Evolutionary conservation across 2,888 invertebrate species (phyloP).

Genomic region (Sphaeridia pumilis): DNA sequence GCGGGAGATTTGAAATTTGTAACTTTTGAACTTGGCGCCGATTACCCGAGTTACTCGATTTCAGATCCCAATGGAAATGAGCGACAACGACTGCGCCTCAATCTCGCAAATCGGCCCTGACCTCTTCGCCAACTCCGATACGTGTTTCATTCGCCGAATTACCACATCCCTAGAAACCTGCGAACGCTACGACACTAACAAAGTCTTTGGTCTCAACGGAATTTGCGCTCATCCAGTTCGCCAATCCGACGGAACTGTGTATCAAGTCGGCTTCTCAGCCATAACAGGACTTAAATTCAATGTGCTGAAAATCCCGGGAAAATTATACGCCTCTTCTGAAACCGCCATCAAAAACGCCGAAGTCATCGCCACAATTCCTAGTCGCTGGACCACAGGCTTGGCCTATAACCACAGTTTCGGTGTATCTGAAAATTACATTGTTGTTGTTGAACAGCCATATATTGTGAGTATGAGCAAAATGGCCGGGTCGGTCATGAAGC

Average conservation of each 20-base stretch:
- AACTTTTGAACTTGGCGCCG: too few species aligned
- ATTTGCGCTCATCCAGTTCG: conserved; percentile 42
- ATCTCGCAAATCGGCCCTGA: conserved; percentile 41
- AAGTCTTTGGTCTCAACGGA: conserved; percentile 40
- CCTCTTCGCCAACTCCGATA: conserved; percentile 44
- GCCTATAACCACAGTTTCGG: conserved; percentile 46
- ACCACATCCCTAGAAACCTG: conserved; percentile 41
- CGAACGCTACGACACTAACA: conserved; percentile 39
- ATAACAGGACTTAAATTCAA: conserved; percentile 39
- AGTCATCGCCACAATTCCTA: conserved; percentile 38
- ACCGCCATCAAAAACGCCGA: conserved; percentile 37
- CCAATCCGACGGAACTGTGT: conserved; percentile 41
- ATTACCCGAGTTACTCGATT: neutral
- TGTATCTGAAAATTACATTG: conserved; percentile 45
- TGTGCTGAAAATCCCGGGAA: conserved; percentile 37
- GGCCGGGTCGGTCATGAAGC: conserved; percentile 22
- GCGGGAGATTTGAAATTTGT: too few species aligned
- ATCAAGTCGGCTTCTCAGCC: conserved; percentile 42
- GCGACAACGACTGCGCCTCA: conserved; percentile 44
- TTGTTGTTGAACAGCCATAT: conserved; percentile 46
- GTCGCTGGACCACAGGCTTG: conserved; percentile 38
- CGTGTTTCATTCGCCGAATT: conserved; percentile 40
- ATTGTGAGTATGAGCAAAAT: conserved; percentile 35
- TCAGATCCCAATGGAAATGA: conserved; percentile 37
- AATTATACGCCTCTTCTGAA: conserved; percentile 29